Conservation (phyloP, 1,140 invertebrate species). For the Temnothorax curvispinosus region DNA sequence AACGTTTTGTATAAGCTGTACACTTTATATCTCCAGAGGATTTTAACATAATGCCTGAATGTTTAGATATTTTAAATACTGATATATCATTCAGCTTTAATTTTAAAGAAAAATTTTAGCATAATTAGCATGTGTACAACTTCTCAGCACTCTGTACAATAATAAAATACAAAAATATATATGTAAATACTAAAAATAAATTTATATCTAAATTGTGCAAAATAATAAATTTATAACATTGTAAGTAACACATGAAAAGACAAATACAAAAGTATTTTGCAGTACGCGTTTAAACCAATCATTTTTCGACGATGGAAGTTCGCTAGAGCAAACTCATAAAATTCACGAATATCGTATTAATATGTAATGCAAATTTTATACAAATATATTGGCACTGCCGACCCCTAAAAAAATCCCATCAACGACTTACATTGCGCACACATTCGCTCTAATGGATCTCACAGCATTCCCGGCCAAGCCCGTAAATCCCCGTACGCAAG, state of each 20-base stretch:
- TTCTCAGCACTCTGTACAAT: not conserved
- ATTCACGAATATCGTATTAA: not conserved
- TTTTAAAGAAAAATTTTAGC: not conserved
- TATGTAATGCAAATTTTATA: constrained; percentile 13
- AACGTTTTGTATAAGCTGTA: not conserved
- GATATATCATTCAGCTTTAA: not conserved
- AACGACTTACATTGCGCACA: not conserved
- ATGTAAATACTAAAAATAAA: not conserved
- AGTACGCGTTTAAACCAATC: not conserved
- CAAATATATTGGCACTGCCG: not conserved
- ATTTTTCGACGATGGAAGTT: not conserved
- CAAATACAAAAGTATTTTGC: not conserved
- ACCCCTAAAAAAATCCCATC: constrained; percentile 10
- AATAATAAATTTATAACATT: constrained; percentile 6
- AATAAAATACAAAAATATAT: not conserved
- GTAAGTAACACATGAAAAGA: not conserved
- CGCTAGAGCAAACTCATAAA: not conserved
- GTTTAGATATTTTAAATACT: no score
- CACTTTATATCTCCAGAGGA: not conserved
- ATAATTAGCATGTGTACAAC: not conserved
- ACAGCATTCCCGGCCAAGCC: constrained; percentile 15
- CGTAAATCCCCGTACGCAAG: constrained; percentile 36
- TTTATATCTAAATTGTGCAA: not conserved
- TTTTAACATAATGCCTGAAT: not conserved
- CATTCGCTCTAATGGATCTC: constrained; percentile 67